Percentiles rank a stretch among this genome's conserved stretches.
Evolutionary conservation across 2,888 invertebrate genomes (phyloP).

Genomic region (Ectobius pallidus): DNA sequence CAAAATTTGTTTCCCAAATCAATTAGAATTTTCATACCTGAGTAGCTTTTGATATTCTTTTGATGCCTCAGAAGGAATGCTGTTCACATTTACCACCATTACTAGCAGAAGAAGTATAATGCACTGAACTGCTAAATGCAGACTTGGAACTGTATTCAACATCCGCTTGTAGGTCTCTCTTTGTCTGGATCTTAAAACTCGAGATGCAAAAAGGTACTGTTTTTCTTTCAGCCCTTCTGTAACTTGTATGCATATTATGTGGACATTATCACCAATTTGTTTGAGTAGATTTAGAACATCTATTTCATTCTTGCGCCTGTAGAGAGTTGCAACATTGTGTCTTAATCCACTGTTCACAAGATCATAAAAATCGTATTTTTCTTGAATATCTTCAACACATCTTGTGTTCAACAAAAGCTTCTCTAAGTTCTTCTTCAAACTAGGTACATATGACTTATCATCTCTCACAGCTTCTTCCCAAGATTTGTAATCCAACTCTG

Average conservation of each 20-base stretch:
- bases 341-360: slow-evolving; percentile 9
- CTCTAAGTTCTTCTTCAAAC: background rate
- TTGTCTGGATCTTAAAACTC: slow-evolving; percentile 35
- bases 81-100: slow-evolving; percentile 15
- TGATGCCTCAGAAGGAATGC: background rate
- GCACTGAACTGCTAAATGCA: slow-evolving; percentile 18
- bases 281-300: slow-evolving; percentile 48
- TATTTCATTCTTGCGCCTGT: slow-evolving; percentile 48
- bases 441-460: background rate
- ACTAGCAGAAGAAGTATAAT: slow-evolving; percentile 22
- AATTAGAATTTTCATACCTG: no score
- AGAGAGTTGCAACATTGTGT: slow-evolving; percentile 35
- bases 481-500: background rate
- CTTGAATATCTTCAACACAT: background rate
- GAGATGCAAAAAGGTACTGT: slow-evolving; percentile 42
- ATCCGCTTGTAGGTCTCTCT: slow-evolving; percentile 30
- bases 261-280: slow-evolving; percentile 46
- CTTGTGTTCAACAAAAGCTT: background rate
- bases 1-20: no score
- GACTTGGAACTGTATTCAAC: slow-evolving; percentile 28
- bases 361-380: slow-evolving; percentile 6
- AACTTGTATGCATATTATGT: slow-evolving; percentile 47
- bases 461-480: slow-evolving; percentile 12
- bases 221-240: slow-evolving; percentile 45
- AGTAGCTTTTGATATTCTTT: background rate